A percentile compares a stretch with the other conserved stretches of the same genome.
phyloP scores from a whole-genome alignment of 1,140 invertebrate species.

The Diachasmimorpha longicaudata region DNA sequence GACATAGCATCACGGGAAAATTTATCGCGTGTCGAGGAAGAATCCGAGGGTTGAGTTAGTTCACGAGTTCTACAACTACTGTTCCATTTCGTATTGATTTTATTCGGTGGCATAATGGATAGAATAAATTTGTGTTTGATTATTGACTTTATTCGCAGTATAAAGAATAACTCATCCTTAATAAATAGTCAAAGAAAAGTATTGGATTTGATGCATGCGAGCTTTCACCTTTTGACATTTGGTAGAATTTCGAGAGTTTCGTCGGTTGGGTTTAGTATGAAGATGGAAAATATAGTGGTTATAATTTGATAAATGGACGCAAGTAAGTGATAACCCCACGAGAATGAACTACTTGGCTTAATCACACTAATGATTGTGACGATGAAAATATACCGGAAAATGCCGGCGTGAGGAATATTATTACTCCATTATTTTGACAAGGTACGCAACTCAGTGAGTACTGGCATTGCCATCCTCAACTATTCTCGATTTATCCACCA shows the following conservation, averaged over 20 bases:
- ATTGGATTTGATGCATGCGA: not conserved
- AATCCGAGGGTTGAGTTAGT: not conserved
- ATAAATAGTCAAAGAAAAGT: not conserved
- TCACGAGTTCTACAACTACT: not conserved
- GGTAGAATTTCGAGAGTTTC: not conserved
- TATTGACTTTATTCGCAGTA: not conserved
- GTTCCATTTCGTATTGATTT: not conserved
- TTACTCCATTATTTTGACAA: not conserved
- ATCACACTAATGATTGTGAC: not conserved
- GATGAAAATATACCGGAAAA: not conserved
- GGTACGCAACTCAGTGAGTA: not conserved
- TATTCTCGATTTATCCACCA: conserved; percentile 24
- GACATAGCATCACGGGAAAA: conserved; percentile 42
- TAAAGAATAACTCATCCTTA: not conserved
- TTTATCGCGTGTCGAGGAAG: not conserved
- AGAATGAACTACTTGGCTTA: not conserved
- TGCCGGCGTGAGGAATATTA: not conserved
- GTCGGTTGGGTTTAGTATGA: too few species aligned
- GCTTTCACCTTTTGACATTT: not conserved
- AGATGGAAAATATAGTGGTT: too few species aligned
- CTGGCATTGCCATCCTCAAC: conserved; percentile 20
- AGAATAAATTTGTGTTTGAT: conserved; percentile 1
- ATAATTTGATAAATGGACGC: too few species aligned
- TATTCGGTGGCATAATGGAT: not conserved
- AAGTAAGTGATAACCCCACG: too few species aligned